Evolutionary conservation across 2,888 invertebrate genomes (phyloP).

Genomic region (Allacma fusca): DNA sequence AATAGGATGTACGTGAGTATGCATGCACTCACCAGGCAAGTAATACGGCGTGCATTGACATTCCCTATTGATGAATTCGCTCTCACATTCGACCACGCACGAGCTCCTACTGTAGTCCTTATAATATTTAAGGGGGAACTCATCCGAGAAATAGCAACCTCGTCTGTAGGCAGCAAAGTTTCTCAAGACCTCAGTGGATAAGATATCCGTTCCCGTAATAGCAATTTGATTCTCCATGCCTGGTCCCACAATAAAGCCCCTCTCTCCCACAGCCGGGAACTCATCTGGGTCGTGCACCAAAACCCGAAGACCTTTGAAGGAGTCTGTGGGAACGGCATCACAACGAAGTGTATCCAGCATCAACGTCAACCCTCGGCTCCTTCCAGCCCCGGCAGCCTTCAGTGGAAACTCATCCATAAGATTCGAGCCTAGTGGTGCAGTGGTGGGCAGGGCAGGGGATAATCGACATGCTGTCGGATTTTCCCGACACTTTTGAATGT

Average conservation of each 20-base stretch:
- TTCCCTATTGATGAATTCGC: slow-evolving; percentile 51
- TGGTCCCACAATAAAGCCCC: slow-evolving; percentile 57
- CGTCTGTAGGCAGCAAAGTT: slow-evolving; percentile 51
- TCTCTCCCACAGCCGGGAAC: slow-evolving; percentile 59
- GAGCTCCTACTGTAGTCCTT: slow-evolving; percentile 58
- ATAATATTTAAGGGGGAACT: slow-evolving; percentile 55
- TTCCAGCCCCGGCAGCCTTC: slow-evolving; percentile 58
- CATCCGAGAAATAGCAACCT: slow-evolving; percentile 57
- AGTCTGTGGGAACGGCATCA: slow-evolving; percentile 50
- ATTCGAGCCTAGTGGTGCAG: slow-evolving; percentile 28
- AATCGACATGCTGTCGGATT: slow-evolving; percentile 50
- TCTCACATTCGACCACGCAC: slow-evolving; percentile 60
- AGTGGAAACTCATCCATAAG: slow-evolving; percentile 46
- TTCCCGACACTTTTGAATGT: slow-evolving; percentile 53
- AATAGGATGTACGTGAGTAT: too few species aligned
- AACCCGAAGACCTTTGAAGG: slow-evolving; percentile 51
- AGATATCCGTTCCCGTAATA: slow-evolving; percentile 58
- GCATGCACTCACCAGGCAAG: slow-evolving; percentile 58
- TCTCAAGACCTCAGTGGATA: slow-evolving; percentile 52
- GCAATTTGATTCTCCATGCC: slow-evolving; percentile 60
- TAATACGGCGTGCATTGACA: slow-evolving; percentile 60
- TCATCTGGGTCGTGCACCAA: slow-evolving; percentile 59
- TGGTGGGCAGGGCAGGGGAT: slow-evolving; percentile 35
- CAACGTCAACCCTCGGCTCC: slow-evolving; percentile 58
- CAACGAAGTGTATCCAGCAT: slow-evolving; percentile 59